These are phyloP conservation scores for Peromyscus attwateri DNA, from an alignment of 2,797 vertebrate species.

Conservation along the genomic window DNA sequence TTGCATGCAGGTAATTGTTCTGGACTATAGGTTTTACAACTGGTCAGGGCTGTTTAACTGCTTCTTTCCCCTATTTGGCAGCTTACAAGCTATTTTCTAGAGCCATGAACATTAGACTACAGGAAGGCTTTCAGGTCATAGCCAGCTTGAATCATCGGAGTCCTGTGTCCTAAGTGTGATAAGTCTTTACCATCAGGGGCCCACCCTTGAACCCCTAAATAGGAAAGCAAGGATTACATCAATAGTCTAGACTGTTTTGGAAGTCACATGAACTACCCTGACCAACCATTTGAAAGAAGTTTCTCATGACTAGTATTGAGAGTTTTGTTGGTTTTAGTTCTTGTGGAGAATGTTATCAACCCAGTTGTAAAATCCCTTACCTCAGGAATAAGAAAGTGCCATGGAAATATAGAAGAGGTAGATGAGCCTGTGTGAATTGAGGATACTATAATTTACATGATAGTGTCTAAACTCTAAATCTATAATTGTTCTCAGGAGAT, in stretches of 20 bases:
- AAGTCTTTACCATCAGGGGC: no score
- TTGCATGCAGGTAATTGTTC: neutral
- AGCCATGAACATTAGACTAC: neutral
- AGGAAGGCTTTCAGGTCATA: neutral
- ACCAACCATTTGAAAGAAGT: neutral
- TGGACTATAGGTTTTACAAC: neutral
- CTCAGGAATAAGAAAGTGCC: neutral
- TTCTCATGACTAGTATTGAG: no score
- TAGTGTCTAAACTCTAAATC: neutral
- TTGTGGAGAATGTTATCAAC: no score
- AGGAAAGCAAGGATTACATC: neutral
- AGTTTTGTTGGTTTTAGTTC: neutral
- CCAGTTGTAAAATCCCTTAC: neutral
- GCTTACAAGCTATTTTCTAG: neutral
- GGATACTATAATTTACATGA: neutral
- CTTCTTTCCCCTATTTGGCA: neutral
- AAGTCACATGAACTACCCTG: neutral
- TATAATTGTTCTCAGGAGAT: neutral
- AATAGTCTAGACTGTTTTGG: neutral
- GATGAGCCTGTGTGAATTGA: neutral
- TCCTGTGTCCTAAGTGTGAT: neutral
- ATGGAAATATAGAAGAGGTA: neutral
- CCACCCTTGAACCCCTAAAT: neutral
- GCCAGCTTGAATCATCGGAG: neutral
- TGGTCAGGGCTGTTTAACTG: neutral